phyloP scores from a whole-genome alignment of 1,140 invertebrate species.

The Condylostylus longicornis region DNA sequence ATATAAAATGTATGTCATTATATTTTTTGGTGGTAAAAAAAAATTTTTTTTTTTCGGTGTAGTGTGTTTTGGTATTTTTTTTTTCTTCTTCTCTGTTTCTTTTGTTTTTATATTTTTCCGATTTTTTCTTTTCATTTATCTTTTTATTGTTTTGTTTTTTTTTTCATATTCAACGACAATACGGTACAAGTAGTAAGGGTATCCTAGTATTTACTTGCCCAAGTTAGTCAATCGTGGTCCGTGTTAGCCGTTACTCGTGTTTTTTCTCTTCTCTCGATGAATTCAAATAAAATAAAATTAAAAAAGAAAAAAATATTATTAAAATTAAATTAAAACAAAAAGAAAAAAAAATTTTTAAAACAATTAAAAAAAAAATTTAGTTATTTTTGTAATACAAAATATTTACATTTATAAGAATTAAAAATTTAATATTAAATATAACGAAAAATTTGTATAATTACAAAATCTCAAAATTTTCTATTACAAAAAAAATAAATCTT shows the following conservation, averaged over 20 bases:
- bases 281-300: constrained; percentile 4
- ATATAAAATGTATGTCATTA: too few species aligned
- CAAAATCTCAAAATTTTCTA: not conserved
- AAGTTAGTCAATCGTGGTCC: constrained; percentile 33
- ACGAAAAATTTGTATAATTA: too few species aligned
- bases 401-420: too few species aligned
- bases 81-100: too few species aligned
- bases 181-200: constrained; percentile 20
- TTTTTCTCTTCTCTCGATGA: constrained; percentile 15
- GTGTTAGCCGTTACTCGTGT: constrained; percentile 33
- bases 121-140: too few species aligned
- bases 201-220: constrained; percentile 29
- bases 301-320: not conserved
- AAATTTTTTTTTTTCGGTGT: too few species aligned
- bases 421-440: too few species aligned
- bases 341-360: constrained; percentile 2
- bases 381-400: not conserved
- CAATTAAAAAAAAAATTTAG: not conserved
- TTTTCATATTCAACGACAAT: not conserved
- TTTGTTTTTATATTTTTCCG: too few species aligned
- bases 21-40: too few species aligned
- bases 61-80: too few species aligned
- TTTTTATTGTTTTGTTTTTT: not conserved
- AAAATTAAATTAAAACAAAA: not conserved
- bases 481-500: constrained; percentile 3